Percentiles rank a stretch among this genome's conserved stretches.
Conservation (phyloP, 2,113 vertebrate species). For the Oplegnathus fasciatus region DNA sequence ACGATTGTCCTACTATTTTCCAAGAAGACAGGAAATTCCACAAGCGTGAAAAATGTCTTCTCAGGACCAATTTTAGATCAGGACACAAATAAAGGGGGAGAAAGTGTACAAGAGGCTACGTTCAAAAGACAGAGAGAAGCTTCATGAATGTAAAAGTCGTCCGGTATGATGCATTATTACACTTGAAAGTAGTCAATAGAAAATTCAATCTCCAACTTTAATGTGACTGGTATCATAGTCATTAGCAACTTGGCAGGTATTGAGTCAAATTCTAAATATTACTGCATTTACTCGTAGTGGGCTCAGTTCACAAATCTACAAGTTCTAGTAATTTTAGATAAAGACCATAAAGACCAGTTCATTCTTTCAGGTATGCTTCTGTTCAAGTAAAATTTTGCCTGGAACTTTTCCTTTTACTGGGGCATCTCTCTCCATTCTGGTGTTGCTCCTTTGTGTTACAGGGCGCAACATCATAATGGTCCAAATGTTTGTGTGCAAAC, state of each 20-base stretch:
- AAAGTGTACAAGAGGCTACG: too few relatives aligned
- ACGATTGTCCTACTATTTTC: not conserved
- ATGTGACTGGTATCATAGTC: not conserved
- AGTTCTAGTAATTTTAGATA: not conserved
- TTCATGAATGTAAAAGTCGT: not conserved
- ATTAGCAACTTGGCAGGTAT: not conserved
- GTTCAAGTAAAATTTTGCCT: too few relatives aligned
- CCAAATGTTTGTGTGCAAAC: not conserved
- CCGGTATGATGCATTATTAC: not conserved
- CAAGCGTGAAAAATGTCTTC: not conserved
- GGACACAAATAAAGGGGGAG: not conserved
- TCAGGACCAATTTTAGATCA: not conserved
- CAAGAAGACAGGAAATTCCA: conserved; percentile 6
- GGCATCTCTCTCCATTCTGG: not conserved
- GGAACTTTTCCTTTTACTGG: not conserved
- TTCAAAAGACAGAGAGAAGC: not conserved
- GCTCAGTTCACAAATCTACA: not conserved
- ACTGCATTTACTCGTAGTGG: not conserved
- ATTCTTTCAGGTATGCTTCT: not conserved
- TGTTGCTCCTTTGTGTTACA: not conserved
- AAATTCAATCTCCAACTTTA: not conserved
- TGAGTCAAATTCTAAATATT: not conserved
- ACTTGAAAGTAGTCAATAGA: not conserved
- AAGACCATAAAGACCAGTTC: not conserved
- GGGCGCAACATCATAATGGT: not conserved